Percentiles rank a stretch among this genome's conserved stretches.
Conservation (phyloP, 2,888 invertebrate genomes). For the Philhelius pedissequus region DNA sequence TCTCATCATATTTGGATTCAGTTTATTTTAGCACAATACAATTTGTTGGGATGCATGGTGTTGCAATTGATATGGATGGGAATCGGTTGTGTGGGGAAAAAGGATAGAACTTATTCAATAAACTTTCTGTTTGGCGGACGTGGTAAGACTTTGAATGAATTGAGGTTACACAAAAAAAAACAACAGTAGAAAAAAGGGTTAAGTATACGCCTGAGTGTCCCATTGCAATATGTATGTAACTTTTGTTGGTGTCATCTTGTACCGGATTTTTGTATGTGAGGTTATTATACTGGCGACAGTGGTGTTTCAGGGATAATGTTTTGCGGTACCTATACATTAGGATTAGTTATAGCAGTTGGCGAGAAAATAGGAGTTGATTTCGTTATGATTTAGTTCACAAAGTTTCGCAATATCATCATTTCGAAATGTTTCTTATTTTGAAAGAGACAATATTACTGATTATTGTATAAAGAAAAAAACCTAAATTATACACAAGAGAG, state of each 20-base stretch:
- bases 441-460: no score
- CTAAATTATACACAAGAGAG: no score
- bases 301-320: no score
- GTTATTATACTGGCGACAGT: no score
- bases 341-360: no score
- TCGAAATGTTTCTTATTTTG: no score
- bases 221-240: not conserved
- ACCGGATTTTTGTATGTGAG: not conserved
- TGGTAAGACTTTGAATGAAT: not conserved
- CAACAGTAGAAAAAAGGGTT: not conserved
- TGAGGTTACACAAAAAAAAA: not conserved
- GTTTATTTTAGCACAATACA: not conserved
- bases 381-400: no score
- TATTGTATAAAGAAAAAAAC: no score
- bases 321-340: no score
- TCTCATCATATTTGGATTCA: not conserved
- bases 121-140: not conserved
- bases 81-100: not conserved
- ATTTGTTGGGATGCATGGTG: no score
- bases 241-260: not conserved
- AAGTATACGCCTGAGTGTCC: slow-evolving; percentile 5
- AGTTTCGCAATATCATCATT: no score
- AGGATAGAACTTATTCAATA: not conserved
- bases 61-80: not conserved
- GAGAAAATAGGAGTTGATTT: no score